Conservation (phyloP, 2,797 vertebrate genomes). For the Kryptopterus vitreolus region DNA sequence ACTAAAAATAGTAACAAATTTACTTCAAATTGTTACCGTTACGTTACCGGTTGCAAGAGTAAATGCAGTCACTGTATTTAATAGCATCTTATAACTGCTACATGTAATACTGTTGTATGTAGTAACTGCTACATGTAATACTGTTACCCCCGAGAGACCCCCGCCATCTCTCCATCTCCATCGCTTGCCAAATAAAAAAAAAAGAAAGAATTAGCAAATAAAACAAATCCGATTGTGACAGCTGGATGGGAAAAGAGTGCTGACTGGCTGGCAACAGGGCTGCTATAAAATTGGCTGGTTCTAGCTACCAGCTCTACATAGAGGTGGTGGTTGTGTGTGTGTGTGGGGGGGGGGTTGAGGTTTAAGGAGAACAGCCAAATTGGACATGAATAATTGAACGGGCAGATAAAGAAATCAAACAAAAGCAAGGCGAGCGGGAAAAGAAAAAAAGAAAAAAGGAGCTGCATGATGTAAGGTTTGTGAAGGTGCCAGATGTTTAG, state of each 20-base stretch:
- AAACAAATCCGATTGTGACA: conserved; percentile 12
- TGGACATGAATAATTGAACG: conserved; percentile 69
- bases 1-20: too few relatives aligned
- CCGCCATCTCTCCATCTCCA: neutral
- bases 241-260: conserved; percentile 13
- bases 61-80: neutral
- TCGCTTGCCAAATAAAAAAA: neutral
- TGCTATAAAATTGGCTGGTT: conserved; percentile 39
- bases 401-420: conserved; percentile 65
- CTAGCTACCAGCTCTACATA: conserved; percentile 37
- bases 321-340: too few relatives aligned
- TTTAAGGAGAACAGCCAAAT: conserved; percentile 55
- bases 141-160: neutral
- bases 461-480: conserved; percentile 91
- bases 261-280: conserved; percentile 17
- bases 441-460: neutral
- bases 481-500: conserved; percentile 87
- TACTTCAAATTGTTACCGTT: too few relatives aligned
- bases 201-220: conserved; percentile 1
- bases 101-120: neutral
- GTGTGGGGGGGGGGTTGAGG: too few relatives aligned
- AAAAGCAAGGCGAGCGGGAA: conserved; percentile 33
- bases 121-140: too few relatives aligned
- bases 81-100: too few relatives aligned
- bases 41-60: neutral